Percentiles rank a stretch among this genome's conserved stretches.
Conservation (phyloP, 2,888 invertebrate genomes). For the Chrysomela aeneicollis region DNA sequence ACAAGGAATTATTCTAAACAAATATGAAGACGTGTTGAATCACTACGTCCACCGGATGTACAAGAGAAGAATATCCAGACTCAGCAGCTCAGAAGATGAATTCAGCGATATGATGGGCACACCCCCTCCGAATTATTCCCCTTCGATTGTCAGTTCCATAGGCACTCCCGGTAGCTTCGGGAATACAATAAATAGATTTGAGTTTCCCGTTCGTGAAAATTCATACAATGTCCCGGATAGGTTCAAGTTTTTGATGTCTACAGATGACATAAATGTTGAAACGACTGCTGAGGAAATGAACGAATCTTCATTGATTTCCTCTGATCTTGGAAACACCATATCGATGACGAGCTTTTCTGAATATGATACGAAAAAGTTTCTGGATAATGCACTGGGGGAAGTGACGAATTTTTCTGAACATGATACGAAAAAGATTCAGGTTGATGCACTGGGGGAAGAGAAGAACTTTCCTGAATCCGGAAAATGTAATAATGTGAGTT, state of each 20-base stretch:
- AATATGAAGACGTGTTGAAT: slow-evolving; percentile 39
- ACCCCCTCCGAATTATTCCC: slow-evolving; percentile 14
- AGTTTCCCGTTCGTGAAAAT: slow-evolving; percentile 22
- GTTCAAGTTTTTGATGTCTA: slow-evolving; percentile 31
- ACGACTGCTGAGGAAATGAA: slow-evolving; percentile 28
- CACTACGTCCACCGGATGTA: slow-evolving; percentile 40
- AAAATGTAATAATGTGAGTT: background rate
- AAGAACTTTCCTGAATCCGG: background rate
- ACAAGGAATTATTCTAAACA: slow-evolving; percentile 41
- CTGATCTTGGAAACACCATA: slow-evolving; percentile 17
- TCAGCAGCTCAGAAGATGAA: slow-evolving; percentile 29
- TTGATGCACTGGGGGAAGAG: slow-evolving; percentile 40
- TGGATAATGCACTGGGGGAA: slow-evolving; percentile 41
- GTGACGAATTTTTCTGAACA: slow-evolving; percentile 15
- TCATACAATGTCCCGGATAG: slow-evolving; percentile 8
- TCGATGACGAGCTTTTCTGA: slow-evolving; percentile 32
- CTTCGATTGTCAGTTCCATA: slow-evolving; percentile 25
- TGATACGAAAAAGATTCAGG: slow-evolving; percentile 38
- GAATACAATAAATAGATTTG: slow-evolving; percentile 32
- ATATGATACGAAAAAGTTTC: slow-evolving; percentile 39
- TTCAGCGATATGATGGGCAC: slow-evolving; percentile 19
- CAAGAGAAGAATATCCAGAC: slow-evolving; percentile 36
- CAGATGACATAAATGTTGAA: slow-evolving; percentile 36
- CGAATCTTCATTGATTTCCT: slow-evolving; percentile 27
- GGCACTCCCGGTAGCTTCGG: slow-evolving; percentile 28